Evolutionary conservation across 53 echinoderm and acorn worm genomes (phyloP), one percentile per base, ranked within the genome.

Genomic region (Crossaster papposus): DNA sequence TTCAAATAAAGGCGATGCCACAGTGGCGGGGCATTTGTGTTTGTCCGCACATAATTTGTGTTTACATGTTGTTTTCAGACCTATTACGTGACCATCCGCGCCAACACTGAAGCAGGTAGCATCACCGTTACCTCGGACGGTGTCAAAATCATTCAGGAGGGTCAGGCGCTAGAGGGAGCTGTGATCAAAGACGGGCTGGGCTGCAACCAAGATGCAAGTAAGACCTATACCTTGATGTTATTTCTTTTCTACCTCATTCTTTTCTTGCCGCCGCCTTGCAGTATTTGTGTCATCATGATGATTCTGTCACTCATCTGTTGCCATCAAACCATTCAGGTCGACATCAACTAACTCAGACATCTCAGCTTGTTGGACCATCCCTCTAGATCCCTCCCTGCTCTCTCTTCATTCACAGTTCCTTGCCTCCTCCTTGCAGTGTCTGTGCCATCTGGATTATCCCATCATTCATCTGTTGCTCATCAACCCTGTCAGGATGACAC

Each of bases 11-110:
- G n/a, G n/a, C n/a, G n/a, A n/a, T n/a, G n/a, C n/a, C n/a, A n/a
- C n/a, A n/a, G n/a, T n/a, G n/a, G n/a, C n/a, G n/a, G n/a, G n/a
- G n/a, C n/a, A n/a, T n/a, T n/a, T n/a, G n/a, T n/a, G n/a, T n/a
- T n/a, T n/a, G n/a, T n/a, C n/a, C n/a, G n/a, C n/a, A n/a, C n/a
- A n/a, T 77, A 20, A 2, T 29, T 55, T 62, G n/a, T n/a, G n/a
- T 82, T 32, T 82, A 13, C 32, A 33, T 58, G 3, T 63, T 35
- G 65, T 17, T 18, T 74, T 73, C 31, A 90, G 90, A 83, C 37
- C 1, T 90, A 90, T 58, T 91, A 65, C 44, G 62, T 85, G 30
- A 91, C 91, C 13, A 68, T 91, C 51, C 77, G 85, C 10, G 91
- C 91, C 63, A 77, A 29, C 14, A 54, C 84, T 65, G 68, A 84